Conservation (phyloP, 2,888 invertebrate genomes). For the Apotomis capreana region DNA sequence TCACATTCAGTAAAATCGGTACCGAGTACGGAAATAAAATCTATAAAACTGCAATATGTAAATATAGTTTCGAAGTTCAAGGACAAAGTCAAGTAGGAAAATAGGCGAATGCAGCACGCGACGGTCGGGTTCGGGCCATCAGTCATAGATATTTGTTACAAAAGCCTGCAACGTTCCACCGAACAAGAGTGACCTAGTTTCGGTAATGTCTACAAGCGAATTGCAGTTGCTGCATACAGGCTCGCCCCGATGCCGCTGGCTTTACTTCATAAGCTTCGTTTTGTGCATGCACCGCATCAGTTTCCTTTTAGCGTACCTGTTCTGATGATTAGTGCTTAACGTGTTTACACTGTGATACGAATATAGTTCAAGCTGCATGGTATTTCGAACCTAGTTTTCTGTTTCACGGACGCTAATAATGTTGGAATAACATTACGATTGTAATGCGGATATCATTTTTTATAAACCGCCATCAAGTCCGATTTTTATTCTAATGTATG, state of each 20-base stretch:
- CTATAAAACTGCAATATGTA: conserved; percentile 27
- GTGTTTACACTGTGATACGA: conserved; percentile 29
- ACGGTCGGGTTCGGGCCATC: conserved; percentile 51
- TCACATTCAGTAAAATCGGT: not conserved
- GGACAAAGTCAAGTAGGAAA: conserved; percentile 44
- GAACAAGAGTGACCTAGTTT: conserved; percentile 72
- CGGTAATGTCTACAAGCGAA: conserved; percentile 55
- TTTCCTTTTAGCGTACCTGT: conserved; percentile 20
- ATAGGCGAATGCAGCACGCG: conserved; percentile 50
- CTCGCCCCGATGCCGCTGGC: conserved; percentile 42
- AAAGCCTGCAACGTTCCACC: conserved; percentile 59
- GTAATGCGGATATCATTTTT: too few species aligned
- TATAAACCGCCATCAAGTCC: too few species aligned
- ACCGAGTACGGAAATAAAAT: conserved; percentile 23
- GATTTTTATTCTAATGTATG: too few species aligned
- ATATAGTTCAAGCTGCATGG: too few species aligned
- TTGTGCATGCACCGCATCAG: conserved; percentile 10
- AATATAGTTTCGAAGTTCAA: conserved; percentile 43
- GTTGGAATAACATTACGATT: too few species aligned
- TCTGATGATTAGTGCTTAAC: conserved; percentile 38
- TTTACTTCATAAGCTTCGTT: conserved; percentile 30
- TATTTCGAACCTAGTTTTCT: too few species aligned
- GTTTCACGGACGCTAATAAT: too few species aligned
- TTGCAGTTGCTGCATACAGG: conserved; percentile 56
- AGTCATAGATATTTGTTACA: conserved; percentile 60